Conservation (phyloP, 2,888 invertebrate species). For the Rhabditophanes sp. region DNA sequence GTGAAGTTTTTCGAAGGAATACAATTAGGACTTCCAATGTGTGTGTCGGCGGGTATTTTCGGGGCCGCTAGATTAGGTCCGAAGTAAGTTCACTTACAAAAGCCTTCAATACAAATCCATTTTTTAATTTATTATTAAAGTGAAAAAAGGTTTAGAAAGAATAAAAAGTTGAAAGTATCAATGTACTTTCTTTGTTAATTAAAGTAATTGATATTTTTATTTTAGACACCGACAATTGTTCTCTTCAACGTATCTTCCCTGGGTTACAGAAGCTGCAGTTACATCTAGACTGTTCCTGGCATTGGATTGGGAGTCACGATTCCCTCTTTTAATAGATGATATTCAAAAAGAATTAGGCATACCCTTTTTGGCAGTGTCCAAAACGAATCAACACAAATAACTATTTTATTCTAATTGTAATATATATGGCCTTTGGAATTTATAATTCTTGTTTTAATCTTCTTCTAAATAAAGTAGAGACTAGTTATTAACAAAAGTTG, state of each 20-base stretch:
- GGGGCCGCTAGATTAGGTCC: slow-evolving; percentile 71
- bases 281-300: slow-evolving; percentile 26
- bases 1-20: slow-evolving; percentile 96
- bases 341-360: slow-evolving; percentile 24
- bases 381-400: too few species aligned
- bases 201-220: too few species aligned
- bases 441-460: too few species aligned
- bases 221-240: slow-evolving; percentile 27
- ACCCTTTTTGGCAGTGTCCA: too few species aligned
- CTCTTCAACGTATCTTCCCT: slow-evolving; percentile 23
- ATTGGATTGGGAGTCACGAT: slow-evolving; percentile 35
- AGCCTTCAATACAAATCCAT: neutral
- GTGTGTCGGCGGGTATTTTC: slow-evolving; percentile 74
- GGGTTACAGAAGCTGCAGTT: slow-evolving; percentile 28
- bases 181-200: too few species aligned
- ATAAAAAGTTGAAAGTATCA: too few species aligned
- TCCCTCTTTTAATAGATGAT: slow-evolving; percentile 18
- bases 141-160: too few species aligned
- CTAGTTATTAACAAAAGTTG: too few species aligned
- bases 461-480: too few species aligned
- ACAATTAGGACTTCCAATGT: slow-evolving; percentile 88
- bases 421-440: too few species aligned
- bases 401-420: too few species aligned
- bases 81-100: slow-evolving; percentile 55
- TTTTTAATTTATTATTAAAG: neutral